Conservation (phyloP, 2,888 invertebrate species). For the Drosophila emarginata region DNA sequence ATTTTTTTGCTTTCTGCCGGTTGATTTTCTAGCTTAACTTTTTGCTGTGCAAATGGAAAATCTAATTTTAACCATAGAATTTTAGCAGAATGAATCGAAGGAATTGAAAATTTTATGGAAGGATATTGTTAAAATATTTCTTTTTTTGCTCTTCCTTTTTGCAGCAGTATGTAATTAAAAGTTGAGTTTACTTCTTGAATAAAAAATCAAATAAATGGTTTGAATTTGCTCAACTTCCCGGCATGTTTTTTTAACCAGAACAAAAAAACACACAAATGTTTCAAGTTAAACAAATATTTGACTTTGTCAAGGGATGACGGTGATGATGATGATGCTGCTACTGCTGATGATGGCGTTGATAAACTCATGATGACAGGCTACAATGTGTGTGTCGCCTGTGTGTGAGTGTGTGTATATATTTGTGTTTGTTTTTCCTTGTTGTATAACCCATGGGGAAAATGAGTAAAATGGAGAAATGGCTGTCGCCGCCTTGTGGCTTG, state of each 20-base stretch:
- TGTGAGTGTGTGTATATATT: background rate
- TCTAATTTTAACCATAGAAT: background rate
- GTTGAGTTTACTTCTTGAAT: conserved; percentile 1
- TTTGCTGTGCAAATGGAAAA: background rate
- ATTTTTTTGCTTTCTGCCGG: background rate
- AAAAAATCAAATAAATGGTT: conserved; percentile 35
- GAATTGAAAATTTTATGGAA: background rate
- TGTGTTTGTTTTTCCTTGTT: conserved; percentile 3
- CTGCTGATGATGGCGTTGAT: conserved; percentile 31
- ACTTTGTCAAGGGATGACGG: conserved; percentile 3
- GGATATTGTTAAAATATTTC: background rate
- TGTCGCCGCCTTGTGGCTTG: conserved; percentile 10
- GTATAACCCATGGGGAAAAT: conserved; percentile 6
- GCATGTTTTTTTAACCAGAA: conserved; percentile 11
- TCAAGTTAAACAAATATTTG: conserved; percentile 42
- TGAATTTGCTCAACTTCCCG: conserved; percentile 7
- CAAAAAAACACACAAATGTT: conserved; percentile 18
- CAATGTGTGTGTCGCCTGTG: conserved; percentile 19
- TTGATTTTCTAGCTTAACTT: background rate
- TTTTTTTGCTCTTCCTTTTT: conserved; percentile 11
- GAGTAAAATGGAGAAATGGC: conserved; percentile 9
- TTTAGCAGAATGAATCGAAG: background rate
- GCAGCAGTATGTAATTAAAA: conserved; percentile 10
- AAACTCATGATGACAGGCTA: conserved; percentile 32
- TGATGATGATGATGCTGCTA: conserved; percentile 4